phyloP scores from a whole-genome alignment of 2,797 vertebrate genomes.

The Lemur catta region DNA sequence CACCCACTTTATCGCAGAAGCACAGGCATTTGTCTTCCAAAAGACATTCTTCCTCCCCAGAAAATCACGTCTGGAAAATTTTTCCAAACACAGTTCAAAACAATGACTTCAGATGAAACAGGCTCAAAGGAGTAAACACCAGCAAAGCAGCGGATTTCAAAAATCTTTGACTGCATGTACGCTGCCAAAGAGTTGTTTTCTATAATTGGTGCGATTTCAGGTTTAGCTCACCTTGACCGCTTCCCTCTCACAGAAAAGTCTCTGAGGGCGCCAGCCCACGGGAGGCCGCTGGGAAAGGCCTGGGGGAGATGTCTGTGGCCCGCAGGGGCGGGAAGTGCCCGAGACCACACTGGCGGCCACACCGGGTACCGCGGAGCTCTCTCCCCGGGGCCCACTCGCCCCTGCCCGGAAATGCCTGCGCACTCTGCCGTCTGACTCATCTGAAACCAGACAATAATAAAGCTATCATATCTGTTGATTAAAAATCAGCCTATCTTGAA shows the following conservation, averaged over 20 bases:
- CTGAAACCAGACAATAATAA: constrained; percentile 62
- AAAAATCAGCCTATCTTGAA: constrained; percentile 53
- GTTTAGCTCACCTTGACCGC: constrained; percentile 33
- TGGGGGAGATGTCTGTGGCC: background rate
- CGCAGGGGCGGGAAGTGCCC: background rate
- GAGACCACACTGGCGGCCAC: background rate
- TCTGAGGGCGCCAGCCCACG: background rate
- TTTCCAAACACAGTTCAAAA: constrained; percentile 55
- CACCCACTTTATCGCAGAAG: constrained; percentile 7
- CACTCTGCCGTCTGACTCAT: constrained; percentile 70
- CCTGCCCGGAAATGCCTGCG: constrained; percentile 37
- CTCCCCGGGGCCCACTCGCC: background rate
- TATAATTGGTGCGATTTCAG: background rate
- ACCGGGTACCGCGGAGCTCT: constrained; percentile 51
- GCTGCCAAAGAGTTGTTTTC: background rate
- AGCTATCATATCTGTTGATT: constrained; percentile 67
- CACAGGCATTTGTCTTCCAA: background rate
- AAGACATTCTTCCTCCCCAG: constrained; percentile 19
- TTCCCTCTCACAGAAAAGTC: background rate
- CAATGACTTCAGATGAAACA: constrained; percentile 50
- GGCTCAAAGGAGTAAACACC: constrained; percentile 11
- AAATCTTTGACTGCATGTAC: background rate
- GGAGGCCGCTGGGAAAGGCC: background rate
- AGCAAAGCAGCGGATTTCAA: constrained; percentile 1
- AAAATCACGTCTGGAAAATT: constrained; percentile 50